Evolutionary conservation across 2,113 vertebrate species (phyloP), one percentile per base, ranked within the genome.

Genomic region (Poeciliopsis prolifica): DNA sequence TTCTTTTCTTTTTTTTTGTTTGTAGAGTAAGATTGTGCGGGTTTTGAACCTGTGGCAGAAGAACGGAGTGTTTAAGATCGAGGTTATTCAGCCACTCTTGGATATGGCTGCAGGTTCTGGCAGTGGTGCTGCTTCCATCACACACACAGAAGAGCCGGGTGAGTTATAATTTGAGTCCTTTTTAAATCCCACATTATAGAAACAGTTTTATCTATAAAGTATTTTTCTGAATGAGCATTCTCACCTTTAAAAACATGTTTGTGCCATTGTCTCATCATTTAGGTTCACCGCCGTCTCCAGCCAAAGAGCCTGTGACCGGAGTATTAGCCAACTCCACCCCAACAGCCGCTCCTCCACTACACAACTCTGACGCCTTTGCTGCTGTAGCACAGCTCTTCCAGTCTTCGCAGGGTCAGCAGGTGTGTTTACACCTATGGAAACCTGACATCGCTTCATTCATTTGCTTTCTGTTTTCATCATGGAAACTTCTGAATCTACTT

Each of bases 21-120:
- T 79, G 78, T 91, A 99, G 98, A 98, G 98, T 94, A 99, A 99
- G 91, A 98, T 99, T 73, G 97, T 99, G 61, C 96, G 98, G 65
- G 98, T 99, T 40, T 90, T 99, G 87, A 99, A 99, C 92, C 94
- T 99, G 82, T 99, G 98, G 98, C 98, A 99, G 91, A 99, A 99
- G 94, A 99, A 99, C 78, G 97, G 97, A 40, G 98, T 99, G 14
- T 99, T 99, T 88, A 98, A 96, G 93, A 99, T 98, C 51, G 97
- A 99, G 72, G 95, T 99, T 58, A 99, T 99, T 85, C 98, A 99
- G 37, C 98, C 98, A 42, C 96, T 99, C 61, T 79, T 99, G 92
- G 98, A 98, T 90, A 98, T 99, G 98, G 97, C 98, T 72, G 96
- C 97, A 35, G 97, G 95, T 81, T 92, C 92, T 17, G 81, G 92